Evolutionary conservation across 2,888 invertebrate species (phyloP).

Genomic region (Neoascia interrupta): DNA sequence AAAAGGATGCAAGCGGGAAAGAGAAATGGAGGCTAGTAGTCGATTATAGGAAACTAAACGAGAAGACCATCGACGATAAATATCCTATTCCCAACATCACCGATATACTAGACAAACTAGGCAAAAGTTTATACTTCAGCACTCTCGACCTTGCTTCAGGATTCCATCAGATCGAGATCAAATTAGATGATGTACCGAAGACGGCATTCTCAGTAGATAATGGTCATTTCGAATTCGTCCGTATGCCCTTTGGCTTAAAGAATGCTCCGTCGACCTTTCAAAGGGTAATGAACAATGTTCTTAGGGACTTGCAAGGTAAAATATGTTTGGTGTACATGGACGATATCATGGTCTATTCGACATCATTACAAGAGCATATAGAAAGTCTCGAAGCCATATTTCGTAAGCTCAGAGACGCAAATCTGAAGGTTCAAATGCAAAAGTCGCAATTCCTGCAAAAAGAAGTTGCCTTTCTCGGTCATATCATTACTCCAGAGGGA

Average conservation of each 20-base stretch:
- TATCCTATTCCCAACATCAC: slow-evolving; percentile 46
- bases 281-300: slow-evolving; percentile 4
- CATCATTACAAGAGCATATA: slow-evolving; percentile 9
- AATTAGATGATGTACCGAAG: slow-evolving; percentile 5
- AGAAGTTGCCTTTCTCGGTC: slow-evolving; percentile 11
- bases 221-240: slow-evolving; percentile 2
- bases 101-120: slow-evolving; percentile 27
- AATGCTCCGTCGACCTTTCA: slow-evolving; percentile 7
- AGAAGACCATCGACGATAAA: slow-evolving; percentile 18
- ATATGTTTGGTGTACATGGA: background rate
- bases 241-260: slow-evolving; percentile 1
- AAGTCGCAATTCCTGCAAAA: slow-evolving; percentile 8
- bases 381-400: slow-evolving; percentile 1
- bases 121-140: slow-evolving; percentile 20
- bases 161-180: slow-evolving; percentile 24
- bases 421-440: slow-evolving; percentile 4
- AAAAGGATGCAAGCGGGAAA: slow-evolving; percentile 38
- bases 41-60: slow-evolving; percentile 11
- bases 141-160: slow-evolving; percentile 21
- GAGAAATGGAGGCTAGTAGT: slow-evolving; percentile 57
- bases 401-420: background rate
- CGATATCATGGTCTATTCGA: background rate
- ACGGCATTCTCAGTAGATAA: slow-evolving; percentile 6
- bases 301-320: slow-evolving; percentile 13
- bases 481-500: slow-evolving; percentile 3